Percentiles rank a stretch among this genome's conserved stretches.
These are phyloP conservation scores for Teleogryllus occipitalis DNA, from an alignment of 1,140 invertebrate genomes.

Conservation along the genomic window DNA sequence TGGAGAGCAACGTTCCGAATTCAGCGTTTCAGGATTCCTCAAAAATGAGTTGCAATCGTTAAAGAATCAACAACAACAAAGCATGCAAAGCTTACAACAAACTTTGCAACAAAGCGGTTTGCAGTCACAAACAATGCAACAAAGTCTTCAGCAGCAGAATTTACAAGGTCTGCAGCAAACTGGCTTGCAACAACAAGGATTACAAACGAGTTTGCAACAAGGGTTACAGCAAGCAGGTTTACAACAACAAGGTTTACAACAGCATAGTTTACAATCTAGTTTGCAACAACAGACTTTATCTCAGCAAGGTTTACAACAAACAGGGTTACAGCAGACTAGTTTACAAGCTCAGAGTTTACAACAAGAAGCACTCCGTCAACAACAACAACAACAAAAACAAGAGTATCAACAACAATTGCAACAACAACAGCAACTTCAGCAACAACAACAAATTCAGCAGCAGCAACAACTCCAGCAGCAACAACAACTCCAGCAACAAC, in stretches of 20 bases:
- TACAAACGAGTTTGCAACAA: not conserved
- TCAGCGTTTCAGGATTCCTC: not conserved
- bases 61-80: not conserved
- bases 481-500: conserved; percentile 41
- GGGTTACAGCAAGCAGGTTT: not conserved
- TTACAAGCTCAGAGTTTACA: conserved; percentile 29
- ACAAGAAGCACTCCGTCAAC: conserved; percentile 27
- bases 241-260: conserved; percentile 26
- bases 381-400: conserved; percentile 29
- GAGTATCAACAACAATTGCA: conserved; percentile 30
- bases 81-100: not conserved
- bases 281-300: conserved; percentile 29
- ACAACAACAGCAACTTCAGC: conserved; percentile 29
- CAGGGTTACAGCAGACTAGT: conserved; percentile 27
- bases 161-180: conserved; percentile 26
- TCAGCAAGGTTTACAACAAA: conserved; percentile 29
- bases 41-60: not conserved
- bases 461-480: conserved; percentile 32
- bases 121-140: not conserved
- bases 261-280: conserved; percentile 26
- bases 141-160: conserved; percentile 23
- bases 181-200: conserved; percentile 10
- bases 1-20: not conserved
- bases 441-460: conserved; percentile 31
- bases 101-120: not conserved